phyloP scores from a whole-genome alignment of 2,797 vertebrate species.

The Diplodus puntazzo region DNA sequence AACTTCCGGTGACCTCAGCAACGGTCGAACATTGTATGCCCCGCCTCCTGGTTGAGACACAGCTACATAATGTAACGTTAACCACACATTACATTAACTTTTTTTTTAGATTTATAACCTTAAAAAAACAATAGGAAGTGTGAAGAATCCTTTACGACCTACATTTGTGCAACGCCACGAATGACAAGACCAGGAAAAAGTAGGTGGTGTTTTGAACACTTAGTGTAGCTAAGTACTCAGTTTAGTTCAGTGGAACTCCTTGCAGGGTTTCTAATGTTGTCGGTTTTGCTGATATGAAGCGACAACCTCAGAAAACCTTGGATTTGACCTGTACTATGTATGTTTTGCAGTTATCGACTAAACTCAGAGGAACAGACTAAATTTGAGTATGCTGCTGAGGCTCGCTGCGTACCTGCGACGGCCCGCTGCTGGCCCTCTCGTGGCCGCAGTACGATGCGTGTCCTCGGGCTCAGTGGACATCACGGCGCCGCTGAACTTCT shows the following conservation, averaged over 20 bases:
- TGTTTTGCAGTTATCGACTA: slow-evolving; percentile 12
- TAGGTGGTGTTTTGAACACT: background rate
- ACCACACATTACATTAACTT: background rate
- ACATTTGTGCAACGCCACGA: background rate
- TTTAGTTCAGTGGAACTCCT: background rate
- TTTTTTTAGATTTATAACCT: background rate
- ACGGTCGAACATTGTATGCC: fast-evolving
- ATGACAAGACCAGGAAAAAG: background rate
- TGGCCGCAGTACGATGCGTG: slow-evolving; percentile 73
- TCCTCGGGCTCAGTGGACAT: slow-evolving; percentile 85
- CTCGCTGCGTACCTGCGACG: slow-evolving; percentile 40
- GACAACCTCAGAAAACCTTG: background rate
- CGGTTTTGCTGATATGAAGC: background rate
- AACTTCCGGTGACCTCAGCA: background rate
- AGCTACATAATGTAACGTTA: background rate
- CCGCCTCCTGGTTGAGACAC: slow-evolving; percentile 16
- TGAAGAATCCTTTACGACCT: background rate
- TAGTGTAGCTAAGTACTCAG: background rate
- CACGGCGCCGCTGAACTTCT: slow-evolving; percentile 91
- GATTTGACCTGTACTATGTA: background rate
- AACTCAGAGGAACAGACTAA: background rate
- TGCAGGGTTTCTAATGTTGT: background rate
- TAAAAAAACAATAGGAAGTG: background rate
- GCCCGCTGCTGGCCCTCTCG: slow-evolving; percentile 20
- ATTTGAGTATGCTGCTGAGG: slow-evolving; percentile 61